These are phyloP conservation scores for Plectrocnemia conspersa DNA, from an alignment of 1,140 invertebrate genomes.

Conservation along the genomic window DNA sequence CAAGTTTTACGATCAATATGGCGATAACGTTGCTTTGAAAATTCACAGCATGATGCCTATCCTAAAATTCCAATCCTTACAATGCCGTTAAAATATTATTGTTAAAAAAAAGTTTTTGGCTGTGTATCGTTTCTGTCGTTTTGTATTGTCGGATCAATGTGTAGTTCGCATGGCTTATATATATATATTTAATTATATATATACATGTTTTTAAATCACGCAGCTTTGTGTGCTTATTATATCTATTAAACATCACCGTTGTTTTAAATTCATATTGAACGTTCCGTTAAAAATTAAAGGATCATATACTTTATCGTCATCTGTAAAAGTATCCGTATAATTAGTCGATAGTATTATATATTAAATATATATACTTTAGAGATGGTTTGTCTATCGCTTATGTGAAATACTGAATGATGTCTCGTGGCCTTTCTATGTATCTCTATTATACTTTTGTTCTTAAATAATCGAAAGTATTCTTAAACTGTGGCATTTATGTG, in stretches of 20 bases:
- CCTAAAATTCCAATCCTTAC: background rate
- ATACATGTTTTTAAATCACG: slow-evolving; percentile 7
- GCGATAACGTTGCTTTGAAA: background rate
- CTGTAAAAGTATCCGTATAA: no score
- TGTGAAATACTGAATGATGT: slow-evolving; percentile 33
- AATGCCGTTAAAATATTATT: no score
- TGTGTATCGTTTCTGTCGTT: no score
- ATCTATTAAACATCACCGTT: slow-evolving; percentile 3
- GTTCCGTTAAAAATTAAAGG: no score
- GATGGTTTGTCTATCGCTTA: no score
- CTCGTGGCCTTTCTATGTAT: slow-evolving; percentile 35
- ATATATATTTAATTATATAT: no score
- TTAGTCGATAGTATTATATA: no score
- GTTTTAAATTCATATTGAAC: background rate
- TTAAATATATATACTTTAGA: no score
- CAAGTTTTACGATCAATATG: background rate
- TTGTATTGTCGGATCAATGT: slow-evolving; percentile 14
- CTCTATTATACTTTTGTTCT: background rate
- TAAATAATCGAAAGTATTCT: background rate
- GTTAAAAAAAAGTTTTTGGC: no score
- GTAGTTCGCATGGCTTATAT: slow-evolving; percentile 20
- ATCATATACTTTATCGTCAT: no score
- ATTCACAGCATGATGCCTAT: slow-evolving; percentile 6
- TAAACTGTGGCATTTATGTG: background rate
- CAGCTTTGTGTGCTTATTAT: slow-evolving; percentile 19